Evolutionary conservation across 2,797 vertebrate genomes (phyloP).

Genomic region (Coilia nasus): DNA sequence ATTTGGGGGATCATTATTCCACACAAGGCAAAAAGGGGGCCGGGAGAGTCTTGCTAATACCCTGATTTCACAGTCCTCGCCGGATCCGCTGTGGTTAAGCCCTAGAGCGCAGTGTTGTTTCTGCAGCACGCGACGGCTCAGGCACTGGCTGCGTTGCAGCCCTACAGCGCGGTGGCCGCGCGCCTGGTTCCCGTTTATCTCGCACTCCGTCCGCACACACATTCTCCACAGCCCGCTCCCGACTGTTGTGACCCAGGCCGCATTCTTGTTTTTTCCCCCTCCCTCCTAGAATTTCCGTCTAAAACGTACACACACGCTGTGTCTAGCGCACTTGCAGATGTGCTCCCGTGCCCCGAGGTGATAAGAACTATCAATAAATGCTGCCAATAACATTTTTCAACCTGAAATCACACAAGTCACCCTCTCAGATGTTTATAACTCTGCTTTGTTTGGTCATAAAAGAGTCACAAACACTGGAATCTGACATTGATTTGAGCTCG

Average conservation of each 20-base stretch:
- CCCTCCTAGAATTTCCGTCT: background rate
- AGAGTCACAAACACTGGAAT: background rate
- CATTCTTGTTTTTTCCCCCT: background rate
- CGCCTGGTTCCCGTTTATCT: constrained; percentile 15
- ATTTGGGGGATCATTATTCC: background rate
- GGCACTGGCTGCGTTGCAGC: background rate
- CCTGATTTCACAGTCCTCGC: constrained; percentile 7
- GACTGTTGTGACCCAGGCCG: background rate
- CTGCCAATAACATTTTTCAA: background rate
- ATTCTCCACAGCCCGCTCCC: constrained; percentile 17
- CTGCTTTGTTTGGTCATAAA: background rate
- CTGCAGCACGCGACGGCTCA: constrained; percentile 18
- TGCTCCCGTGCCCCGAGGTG: background rate
- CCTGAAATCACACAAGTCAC: background rate
- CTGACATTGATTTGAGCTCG: background rate
- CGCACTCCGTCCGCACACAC: constrained; percentile 3
- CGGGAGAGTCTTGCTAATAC: background rate
- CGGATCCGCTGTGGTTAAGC: constrained; percentile 21
- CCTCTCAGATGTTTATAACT: background rate
- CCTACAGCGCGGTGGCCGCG: background rate
- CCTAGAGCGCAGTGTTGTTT: constrained; percentile 3
- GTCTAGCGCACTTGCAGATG: background rate
- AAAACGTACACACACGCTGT: background rate
- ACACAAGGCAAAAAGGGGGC: background rate
- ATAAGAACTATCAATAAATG: background rate